Evolutionary conservation across 2,888 invertebrate genomes (phyloP), one percentile per base, ranked within the genome.

Genomic region (Aspidiotus destructor): DNA sequence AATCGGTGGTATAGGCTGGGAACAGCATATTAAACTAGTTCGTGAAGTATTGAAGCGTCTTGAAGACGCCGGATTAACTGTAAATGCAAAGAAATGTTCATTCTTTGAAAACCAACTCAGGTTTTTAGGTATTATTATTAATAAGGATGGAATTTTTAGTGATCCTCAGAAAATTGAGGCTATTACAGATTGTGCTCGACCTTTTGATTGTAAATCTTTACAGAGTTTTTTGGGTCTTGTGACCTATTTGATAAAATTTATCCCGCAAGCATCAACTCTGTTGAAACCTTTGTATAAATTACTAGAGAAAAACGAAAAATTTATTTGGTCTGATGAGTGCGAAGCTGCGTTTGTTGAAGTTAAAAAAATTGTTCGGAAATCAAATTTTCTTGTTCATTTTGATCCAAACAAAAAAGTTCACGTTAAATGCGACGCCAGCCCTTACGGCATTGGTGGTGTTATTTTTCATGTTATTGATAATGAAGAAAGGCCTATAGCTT

Each of bases 361-460:
- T 15, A 72, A 72, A 55, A 54, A 71, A 41, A 13, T 54, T 10
- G n/a, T 73, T n/a, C 57, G 63, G 58, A 60, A 58, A 13, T 69
- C 40, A n/a, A 28, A 65, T n/a, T 71, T 73, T 7, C 60, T 74
- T 41, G 57, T 54, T 11, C 73, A 72, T 69, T 74, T 69, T 53
- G 71, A 73, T 68, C 60, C 71, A 5, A 62, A 65, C 9, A 58
- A 70, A 7, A 73, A 72, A 28, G 55, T 78, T 7, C 70, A 72
- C 16, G 65, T 79, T 5, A 74, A 77, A 1, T 75, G 76, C 53
- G 78, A 80, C 73, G 78, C 78, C 0, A 76, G 75, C 10, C 74
- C 74, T 10, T 72, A 73, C 41, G 76, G 76, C 8, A 41, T 77
- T 11, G 76, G 75, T 1, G 73, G 75, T 16, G 75, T 74, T 16